Conservation (phyloP, 2,797 vertebrate species). For the Botia kubotai region DNA sequence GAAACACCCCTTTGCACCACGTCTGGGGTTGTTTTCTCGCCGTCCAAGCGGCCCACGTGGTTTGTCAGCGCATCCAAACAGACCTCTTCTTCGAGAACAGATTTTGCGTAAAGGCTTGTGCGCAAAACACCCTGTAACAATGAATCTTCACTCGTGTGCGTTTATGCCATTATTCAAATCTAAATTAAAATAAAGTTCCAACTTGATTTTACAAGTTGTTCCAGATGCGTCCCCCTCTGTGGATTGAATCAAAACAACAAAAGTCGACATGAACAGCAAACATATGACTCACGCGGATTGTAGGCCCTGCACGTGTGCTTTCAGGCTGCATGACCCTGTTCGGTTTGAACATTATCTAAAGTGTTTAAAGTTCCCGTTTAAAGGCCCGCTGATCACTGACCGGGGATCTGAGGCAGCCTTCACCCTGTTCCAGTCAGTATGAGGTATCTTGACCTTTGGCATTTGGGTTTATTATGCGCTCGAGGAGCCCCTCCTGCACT, state of each 20-base stretch:
- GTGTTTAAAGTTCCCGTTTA: constrained; percentile 27
- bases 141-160: neutral
- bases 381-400: neutral
- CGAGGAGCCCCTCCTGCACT: constrained; percentile 22
- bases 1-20: constrained; percentile 73
- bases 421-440: constrained; percentile 22
- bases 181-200: neutral
- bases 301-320: neutral
- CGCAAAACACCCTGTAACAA: constrained; percentile 10
- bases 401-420: constrained; percentile 25
- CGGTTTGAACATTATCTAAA: constrained; percentile 48
- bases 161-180: neutral
- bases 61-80: constrained; percentile 25
- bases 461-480: constrained; percentile 38
- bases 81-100: constrained; percentile 22
- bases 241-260: neutral
- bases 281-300: neutral
- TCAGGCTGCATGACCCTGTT: neutral
- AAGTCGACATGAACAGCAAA: neutral
- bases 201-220: neutral
- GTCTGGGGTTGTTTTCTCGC: constrained; percentile 28
- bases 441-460: constrained; percentile 40
- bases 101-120: constrained; percentile 9
- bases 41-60: constrained; percentile 19
- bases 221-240: neutral